phyloP scores from a whole-genome alignment of 1,140 invertebrate genomes.

The Drosophila teissieri region DNA sequence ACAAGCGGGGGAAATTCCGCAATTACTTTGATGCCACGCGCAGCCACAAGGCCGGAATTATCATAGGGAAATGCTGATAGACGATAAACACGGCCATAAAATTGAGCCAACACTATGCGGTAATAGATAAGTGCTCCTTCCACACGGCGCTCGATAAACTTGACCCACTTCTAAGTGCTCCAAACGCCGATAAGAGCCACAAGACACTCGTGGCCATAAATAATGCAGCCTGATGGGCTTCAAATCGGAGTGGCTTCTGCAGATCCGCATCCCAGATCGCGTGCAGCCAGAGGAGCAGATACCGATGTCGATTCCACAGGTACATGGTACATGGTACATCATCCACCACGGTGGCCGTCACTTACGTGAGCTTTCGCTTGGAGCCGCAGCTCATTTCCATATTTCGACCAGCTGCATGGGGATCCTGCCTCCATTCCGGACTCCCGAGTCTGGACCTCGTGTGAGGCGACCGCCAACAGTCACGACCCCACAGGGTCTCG shows the following conservation, averaged over 20 bases:
- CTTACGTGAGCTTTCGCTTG: slow-evolving; percentile 64
- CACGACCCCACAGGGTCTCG: slow-evolving; percentile 50
- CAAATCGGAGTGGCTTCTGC: background rate
- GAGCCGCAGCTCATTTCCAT: slow-evolving; percentile 73
- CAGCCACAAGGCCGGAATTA: slow-evolving; percentile 49
- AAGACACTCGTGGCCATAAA: slow-evolving; percentile 15
- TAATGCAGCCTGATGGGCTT: slow-evolving; percentile 2
- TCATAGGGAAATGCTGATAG: slow-evolving; percentile 49
- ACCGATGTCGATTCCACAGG: background rate
- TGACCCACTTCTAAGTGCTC: slow-evolving; percentile 62
- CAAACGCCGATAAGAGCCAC: slow-evolving; percentile 28
- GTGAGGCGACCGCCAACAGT: slow-evolving; percentile 76
- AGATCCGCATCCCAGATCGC: slow-evolving; percentile 20
- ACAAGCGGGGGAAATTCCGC: slow-evolving; percentile 59
- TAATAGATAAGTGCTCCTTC: slow-evolving; percentile 53
- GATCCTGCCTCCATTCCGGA: background rate
- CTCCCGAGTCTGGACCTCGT: slow-evolving; percentile 40
- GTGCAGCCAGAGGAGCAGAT: slow-evolving; percentile 21
- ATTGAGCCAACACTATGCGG: slow-evolving; percentile 10
- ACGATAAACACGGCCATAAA: slow-evolving; percentile 34
- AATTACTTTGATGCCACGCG: slow-evolving; percentile 64
- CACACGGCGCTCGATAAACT: slow-evolving; percentile 59
- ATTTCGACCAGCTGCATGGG: slow-evolving; percentile 60
- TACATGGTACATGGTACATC: slow-evolving; percentile 30
- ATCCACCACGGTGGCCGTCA: slow-evolving; percentile 31